phyloP scores from a whole-genome alignment of 2,797 vertebrate genomes.

The Uromys caudimaculatus region DNA sequence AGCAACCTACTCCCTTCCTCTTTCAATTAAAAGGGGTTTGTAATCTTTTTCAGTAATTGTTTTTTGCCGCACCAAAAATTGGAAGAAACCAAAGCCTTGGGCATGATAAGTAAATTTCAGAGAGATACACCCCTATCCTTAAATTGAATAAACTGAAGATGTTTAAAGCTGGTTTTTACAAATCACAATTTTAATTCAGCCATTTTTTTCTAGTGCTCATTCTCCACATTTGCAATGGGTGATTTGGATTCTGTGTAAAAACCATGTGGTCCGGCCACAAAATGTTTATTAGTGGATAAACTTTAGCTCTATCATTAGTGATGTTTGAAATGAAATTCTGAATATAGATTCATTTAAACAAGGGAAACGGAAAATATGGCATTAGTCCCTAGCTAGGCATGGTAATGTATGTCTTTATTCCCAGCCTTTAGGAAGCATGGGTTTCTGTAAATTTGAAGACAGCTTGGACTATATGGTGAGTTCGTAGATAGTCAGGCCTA shows the following conservation, averaged over 20 bases:
- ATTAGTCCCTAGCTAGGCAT: background rate
- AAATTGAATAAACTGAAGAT: background rate
- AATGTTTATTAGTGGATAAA: background rate
- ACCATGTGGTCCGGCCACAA: background rate
- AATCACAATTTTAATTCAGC: background rate
- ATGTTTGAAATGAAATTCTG: constrained; percentile 25
- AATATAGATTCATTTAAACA: constrained; percentile 15
- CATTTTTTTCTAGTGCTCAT: background rate
- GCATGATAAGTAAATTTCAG: background rate
- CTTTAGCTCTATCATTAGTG: background rate
- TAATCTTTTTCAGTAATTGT: background rate
- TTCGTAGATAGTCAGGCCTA: background rate
- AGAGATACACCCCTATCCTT: background rate
- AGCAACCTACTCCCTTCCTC: background rate
- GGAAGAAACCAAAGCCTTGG: background rate
- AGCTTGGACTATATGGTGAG: background rate
- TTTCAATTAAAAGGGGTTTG: background rate
- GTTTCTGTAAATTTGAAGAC: background rate
- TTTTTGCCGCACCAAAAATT: background rate
- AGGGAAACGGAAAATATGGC: background rate
- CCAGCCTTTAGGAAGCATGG: background rate
- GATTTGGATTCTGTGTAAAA: background rate
- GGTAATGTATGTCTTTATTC: background rate
- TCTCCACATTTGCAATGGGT: background rate
- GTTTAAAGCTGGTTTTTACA: background rate